Evolutionary conservation across 2,113 vertebrate species (phyloP), one percentile per base, ranked within the genome.

Genomic region (Calidris pugnax): DNA sequence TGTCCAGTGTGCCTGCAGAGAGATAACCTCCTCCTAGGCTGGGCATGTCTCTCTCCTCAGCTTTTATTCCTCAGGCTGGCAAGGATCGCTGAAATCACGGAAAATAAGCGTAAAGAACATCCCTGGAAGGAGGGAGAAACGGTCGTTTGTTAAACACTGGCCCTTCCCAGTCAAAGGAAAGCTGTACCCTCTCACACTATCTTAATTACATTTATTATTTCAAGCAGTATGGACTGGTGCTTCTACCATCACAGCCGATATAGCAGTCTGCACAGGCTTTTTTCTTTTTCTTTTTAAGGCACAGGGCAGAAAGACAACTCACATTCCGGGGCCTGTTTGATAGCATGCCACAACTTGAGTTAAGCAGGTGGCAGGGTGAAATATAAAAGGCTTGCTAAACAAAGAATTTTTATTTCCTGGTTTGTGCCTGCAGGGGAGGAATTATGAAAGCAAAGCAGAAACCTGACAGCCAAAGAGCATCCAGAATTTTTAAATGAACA

Each of bases 371-470:
- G 97, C 95, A 79, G 91, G 64, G 71, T 48, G 95, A 97, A 77
- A 75, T 90, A 98, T 71, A 91, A 98, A 98, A 96, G 97, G 84
- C 76, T 90, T 71, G 19, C 95, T 84, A 95, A 97, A 98, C 97
- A 98, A 97, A 98, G 97, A 89, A 73, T 86, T 98, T 80, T 94
- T 98, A 83, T 98, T 98, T 98, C 90, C 96, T 96, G 88, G 90
- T 69, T 95, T 93, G 91, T 96, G 96, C 96, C 97, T 91, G 89
- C 94, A 96, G 97, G 97, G 96, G 76, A 97, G 91, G 79, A 97
- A 97, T 97, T 95, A 97, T 97, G 95, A 98, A 97, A 97, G 93
- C 93, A 92, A 95, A 97, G 90, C 95, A 89, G 94, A 95, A 94
- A 92, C 57, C 96, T 90, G 91, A 95, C 80, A 97, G 97, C 80